Conservation (phyloP, 2,888 invertebrate genomes). For the Cantharis rustica region DNA sequence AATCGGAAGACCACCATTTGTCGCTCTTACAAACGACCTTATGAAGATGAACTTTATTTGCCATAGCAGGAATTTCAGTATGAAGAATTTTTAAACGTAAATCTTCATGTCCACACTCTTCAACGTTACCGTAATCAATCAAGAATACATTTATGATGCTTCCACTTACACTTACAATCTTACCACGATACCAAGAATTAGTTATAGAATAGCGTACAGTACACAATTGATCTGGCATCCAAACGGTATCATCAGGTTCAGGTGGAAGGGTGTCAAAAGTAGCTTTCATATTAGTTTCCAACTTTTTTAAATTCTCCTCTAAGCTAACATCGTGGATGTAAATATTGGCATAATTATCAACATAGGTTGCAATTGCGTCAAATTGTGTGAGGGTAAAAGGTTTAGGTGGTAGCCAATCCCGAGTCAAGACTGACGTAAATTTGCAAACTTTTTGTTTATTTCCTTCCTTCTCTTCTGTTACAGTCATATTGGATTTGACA, state of each 20-base stretch:
- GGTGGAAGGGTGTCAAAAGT: constrained; percentile 57
- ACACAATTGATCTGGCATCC: constrained; percentile 70
- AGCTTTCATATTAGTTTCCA: constrained; percentile 44
- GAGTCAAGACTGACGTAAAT: not conserved
- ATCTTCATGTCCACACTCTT: constrained; percentile 62
- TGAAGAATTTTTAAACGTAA: constrained; percentile 68
- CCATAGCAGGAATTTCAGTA: constrained; percentile 69
- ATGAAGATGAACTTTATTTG: constrained; percentile 64
- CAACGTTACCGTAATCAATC: constrained; percentile 84
- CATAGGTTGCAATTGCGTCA: constrained; percentile 65
- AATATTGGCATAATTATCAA: constrained; percentile 59
- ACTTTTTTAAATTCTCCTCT: constrained; percentile 38
- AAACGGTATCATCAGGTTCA: constrained; percentile 54
- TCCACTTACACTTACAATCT: constrained; percentile 59
- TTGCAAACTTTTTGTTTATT: not conserved
- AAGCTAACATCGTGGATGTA: constrained; percentile 53
- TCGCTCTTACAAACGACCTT: constrained; percentile 58
- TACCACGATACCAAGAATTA: constrained; percentile 73
- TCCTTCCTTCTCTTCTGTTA: not conserved
- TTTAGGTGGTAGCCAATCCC: constrained; percentile 66
- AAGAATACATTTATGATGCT: constrained; percentile 65
- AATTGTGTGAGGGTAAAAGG: constrained; percentile 61
- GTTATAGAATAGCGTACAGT: constrained; percentile 70
- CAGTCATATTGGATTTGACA: not conserved
- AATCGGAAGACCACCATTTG: constrained; percentile 59